Base-by-base conservation (phyloP, 2,888 invertebrate species). In the Napeogenes inachia region DNA sequence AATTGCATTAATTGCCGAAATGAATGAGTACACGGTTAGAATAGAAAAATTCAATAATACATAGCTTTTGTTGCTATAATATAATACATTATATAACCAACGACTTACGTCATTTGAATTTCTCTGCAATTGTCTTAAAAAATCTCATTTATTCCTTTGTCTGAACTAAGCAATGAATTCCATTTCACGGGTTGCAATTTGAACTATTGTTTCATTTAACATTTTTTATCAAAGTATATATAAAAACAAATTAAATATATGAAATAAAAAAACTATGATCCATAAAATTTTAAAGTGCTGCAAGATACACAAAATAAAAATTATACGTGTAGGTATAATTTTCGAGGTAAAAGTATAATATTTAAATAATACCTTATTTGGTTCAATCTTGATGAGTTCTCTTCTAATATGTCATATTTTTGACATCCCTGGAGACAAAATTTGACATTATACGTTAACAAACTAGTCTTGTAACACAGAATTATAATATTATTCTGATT, bases 71-170 rank as follows among this genome's bases (percentile, higher is more conserved):
- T 30, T 50, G 21, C 21, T 5, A 30, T 13, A 50, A 50, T 21
- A 50, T 30, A 50, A 50, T 50, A 30, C 50, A 50, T 50, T 50
- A 21, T 47, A 13, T 30, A 50, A 50, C 21, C 10, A 21, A 30
- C 21, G 50, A 8, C 12, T 50, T 50, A 50, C 30, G 30, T 50
- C 50, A 50, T 30, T 50, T 50, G 50, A 50, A 50, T 50, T 8
- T 50, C 50, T 50, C 50, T 50, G 50, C 50, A 50, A 50, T 50
- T 50, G 50, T 50, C 50, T 50, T 50, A 21, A 50, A 50, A 50
- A 30, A n/a, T 50, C 50, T 50, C 30, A 50, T 50, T 50, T 50
- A 50, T 50, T 50, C 50, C 30, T 30, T 50, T 50, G 50, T 50
- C 50, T 50, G 30, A 50, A 50, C 30, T 30, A 30, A 50, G 30